A percentile compares a stretch with the other conserved stretches of the same genome.
These are phyloP conservation scores for Stenurella melanura DNA, from an alignment of 2,888 invertebrate species.

Conservation along the genomic window DNA sequence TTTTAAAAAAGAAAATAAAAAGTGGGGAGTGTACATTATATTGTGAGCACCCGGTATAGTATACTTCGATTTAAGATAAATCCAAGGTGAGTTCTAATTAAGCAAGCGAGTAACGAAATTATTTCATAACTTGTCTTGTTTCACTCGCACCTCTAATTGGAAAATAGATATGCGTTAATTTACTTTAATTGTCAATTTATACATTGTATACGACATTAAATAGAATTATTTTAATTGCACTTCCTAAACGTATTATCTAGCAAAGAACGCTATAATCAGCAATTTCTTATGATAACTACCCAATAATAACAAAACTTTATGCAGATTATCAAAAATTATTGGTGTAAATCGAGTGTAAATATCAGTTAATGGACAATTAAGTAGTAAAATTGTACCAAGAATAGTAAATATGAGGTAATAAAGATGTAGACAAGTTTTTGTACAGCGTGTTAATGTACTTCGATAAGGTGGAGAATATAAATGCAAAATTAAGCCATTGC, in stretches of 20 bases:
- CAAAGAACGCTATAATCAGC: slow-evolving; percentile 42
- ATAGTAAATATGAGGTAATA: slow-evolving; percentile 45
- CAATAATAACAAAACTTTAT: slow-evolving; percentile 49
- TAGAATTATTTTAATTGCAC: slow-evolving; percentile 19
- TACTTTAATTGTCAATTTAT: slow-evolving; percentile 17
- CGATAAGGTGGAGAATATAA: slow-evolving; percentile 33
- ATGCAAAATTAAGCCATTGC: slow-evolving; percentile 41
- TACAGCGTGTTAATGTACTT: slow-evolving; percentile 20
- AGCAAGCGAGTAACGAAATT: no score
- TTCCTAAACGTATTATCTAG: slow-evolving; percentile 23
- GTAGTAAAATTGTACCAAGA: slow-evolving; percentile 50
- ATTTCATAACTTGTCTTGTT: no score
- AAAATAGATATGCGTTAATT: slow-evolving; percentile 2
- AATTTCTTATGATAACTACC: slow-evolving; percentile 47
- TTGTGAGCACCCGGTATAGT: no score
- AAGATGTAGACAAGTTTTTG: slow-evolving; percentile 49
- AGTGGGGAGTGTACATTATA: no score
- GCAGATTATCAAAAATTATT: slow-evolving; percentile 53
- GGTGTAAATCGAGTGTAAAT: slow-evolving; percentile 50
- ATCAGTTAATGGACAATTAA: slow-evolving; percentile 48
- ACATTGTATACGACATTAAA: neutral
- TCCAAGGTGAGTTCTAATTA: no score
- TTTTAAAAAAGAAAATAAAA: no score
- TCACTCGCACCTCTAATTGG: neutral
- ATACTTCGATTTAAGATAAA: no score